Evolutionary conservation across 2,113 vertebrate species (phyloP), one percentile per base, ranked within the genome.

Genomic region (Anolis sagrei): DNA sequence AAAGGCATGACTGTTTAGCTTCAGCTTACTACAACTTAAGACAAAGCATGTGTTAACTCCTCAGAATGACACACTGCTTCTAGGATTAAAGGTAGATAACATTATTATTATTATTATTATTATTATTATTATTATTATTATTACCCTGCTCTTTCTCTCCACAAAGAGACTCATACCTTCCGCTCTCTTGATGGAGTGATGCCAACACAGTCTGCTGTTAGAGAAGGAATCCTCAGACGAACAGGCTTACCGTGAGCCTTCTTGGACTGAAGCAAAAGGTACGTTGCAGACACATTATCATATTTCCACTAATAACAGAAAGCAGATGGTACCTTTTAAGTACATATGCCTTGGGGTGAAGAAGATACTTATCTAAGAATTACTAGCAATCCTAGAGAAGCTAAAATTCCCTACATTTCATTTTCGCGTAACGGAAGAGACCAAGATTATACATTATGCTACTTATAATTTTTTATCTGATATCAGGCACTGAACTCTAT

Each of bases 181-280:
- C 92, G 34, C 82, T 87, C 93, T 74, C 84, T 92, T 0, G 89
- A 84, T 29, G 93, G 96, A 16, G 93, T 87, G 44, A 79, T 32
- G 69, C 68, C 74, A 73, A 82, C 48, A 48, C 91, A 90, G 49
- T 82, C 92, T 49, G n/a, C 81, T 13, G 64, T 49, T 44, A 58
- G 78, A 76, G 92, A 51, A 0, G 89, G 90, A 82, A 93, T 83
- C 76, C 62, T 89, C 48, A 99, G 94, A n/a, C 95, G 95, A 84
- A 98, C 92, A 11, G 95, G 95, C 73, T 96, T 98, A 68, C 98
- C 98, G 27, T 90, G 96, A 92, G 93, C 91, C 94, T 99, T 99
- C 95, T 97, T 98, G 79, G 97, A 95, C 21, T 97, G 96, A 91
- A 99, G 98, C 92, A 99, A 94, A 83, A 99, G 95, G 90, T 99